Conservation (phyloP, 2,888 invertebrate species). For the Schrankia costaestrigalis region DNA sequence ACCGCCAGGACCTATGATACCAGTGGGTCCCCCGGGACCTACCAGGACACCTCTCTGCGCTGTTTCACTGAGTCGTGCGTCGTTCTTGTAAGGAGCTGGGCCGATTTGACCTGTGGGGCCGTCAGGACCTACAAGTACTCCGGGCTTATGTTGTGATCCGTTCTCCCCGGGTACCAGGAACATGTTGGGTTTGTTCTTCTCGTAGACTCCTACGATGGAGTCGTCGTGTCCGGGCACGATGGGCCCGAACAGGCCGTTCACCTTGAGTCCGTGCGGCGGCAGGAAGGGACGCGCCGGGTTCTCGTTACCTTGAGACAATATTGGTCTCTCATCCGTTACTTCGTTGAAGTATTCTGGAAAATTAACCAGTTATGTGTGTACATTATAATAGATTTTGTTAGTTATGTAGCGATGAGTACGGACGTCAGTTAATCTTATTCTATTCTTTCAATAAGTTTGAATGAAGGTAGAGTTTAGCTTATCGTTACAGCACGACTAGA, state of each 20-base stretch:
- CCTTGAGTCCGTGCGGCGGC: constrained; percentile 27
- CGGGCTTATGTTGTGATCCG: constrained; percentile 14
- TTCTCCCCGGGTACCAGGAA: constrained; percentile 23
- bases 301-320: constrained; percentile 46
- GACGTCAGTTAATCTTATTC: too few relatives aligned
- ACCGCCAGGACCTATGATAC: constrained; percentile 38
- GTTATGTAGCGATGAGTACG: too few relatives aligned
- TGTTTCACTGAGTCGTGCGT: constrained; percentile 43
- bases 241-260: constrained; percentile 29
- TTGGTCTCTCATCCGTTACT: constrained; percentile 55
- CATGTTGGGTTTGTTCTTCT: constrained; percentile 19
- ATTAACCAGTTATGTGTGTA: neutral
- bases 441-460: too few relatives aligned
- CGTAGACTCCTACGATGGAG: constrained; percentile 16
- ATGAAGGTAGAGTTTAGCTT: too few relatives aligned
- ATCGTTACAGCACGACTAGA: too few relatives aligned
- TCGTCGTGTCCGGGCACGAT: constrained; percentile 32
- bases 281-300: constrained; percentile 40
- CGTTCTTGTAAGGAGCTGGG: constrained; percentile 25
- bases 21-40: constrained; percentile 64
- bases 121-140: constrained; percentile 44
- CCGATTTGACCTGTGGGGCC: constrained; percentile 47
- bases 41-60: constrained; percentile 60
- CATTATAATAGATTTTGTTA: too few relatives aligned
- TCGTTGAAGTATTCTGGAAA: constrained; percentile 63